Evolutionary conservation across 2,888 invertebrate species (phyloP), one percentile per base, ranked within the genome.

Genomic region (Neoitamus cyanurus): DNA sequence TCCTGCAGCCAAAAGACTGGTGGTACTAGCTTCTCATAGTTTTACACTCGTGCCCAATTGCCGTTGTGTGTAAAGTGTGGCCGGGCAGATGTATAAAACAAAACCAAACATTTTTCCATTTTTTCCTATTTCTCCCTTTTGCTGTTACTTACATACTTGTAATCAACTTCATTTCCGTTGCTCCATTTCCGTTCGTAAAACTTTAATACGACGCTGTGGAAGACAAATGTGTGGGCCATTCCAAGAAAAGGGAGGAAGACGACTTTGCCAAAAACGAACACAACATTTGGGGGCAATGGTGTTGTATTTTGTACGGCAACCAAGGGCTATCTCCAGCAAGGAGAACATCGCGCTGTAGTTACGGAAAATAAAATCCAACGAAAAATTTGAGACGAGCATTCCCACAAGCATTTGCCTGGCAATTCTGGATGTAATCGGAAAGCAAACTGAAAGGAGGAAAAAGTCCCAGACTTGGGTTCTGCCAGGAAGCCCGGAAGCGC

Each of bases 51-150:
- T 88, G 89, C 89, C 89, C 89, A 89, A 89, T 89, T 90, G 89
- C 89, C 89, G 89, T 89, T 69, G 15, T 82, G 82, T 82, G 82
- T 34, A 25, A 89, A 89, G 90, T 89, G 90, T 89, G 87, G 87
- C 86, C 88, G 87, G 88, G 89, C 87, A 87, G 87, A 85, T 85
- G 85, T 84, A 28, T 20, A 25, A 72, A 9, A 58, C 58, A 58
- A 58, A 58, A 58, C 58, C 58, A 58, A 83, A 84, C 83, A 87
- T 88, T 89, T 88, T 88, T 88, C 88, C 87, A 85, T 84, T 70
- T 70, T 31, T 70, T 70, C 70, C 30, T 70, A 70, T 70, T 70
- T 70, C 70, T 11, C 34, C 70, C 28, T 4, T 75, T 84, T 73
- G n/a, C 30, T 58, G 31, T 69, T 69, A 37, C 69, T 87, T 87